Evolutionary conservation across 1,140 invertebrate genomes (phyloP), one percentile per base, ranked within the genome.

Genomic region (Dreissena rostriformis): DNA sequence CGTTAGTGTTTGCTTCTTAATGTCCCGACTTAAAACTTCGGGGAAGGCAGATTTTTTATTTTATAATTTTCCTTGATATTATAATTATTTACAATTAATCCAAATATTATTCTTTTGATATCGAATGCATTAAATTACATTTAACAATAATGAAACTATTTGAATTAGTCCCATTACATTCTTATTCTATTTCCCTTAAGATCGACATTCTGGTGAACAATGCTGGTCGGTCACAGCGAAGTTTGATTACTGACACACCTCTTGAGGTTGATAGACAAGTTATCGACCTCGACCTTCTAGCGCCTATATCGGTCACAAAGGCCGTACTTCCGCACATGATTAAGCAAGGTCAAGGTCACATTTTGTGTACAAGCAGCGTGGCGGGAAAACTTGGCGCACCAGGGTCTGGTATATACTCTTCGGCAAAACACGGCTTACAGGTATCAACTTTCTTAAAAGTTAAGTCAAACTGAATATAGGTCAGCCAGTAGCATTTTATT

Each of bases 261-360:
- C 68, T 97, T 0, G 89, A 94, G 68, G 97, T 98, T 1, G 97
- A 98, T 91, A 94, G 94, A 77, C 95, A 96, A 79, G 93, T 97
- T 82, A 97, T 98, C 89, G 95, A 97, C 22, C 89, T 98, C 55
- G 97, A 98, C 92, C 97, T 97, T 0, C 96, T 98, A 86, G 95
- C 96, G 0, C 92, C 96, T 12, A 88, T 98, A 0, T 95, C 96
- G 84, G 93, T 98, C 22, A 92, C 93, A 55, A 93, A 91, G 55
- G 90, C 88, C 39, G 89, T 94, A 2, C 74, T 94, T 17, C 92
- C 92, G 11, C 85, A 92, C 68, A 94, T 94, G 92, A 89, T 91
- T 11, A 85, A 90, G 26, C 86, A 87, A 28, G 89, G 88, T 66
- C 55, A 68, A 28, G 94, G 94, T 10, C 93, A 94, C 66, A 91